Base-by-base conservation (phyloP, 2,797 vertebrate genomes). In the Acipenser oxyrinchus region DNA sequence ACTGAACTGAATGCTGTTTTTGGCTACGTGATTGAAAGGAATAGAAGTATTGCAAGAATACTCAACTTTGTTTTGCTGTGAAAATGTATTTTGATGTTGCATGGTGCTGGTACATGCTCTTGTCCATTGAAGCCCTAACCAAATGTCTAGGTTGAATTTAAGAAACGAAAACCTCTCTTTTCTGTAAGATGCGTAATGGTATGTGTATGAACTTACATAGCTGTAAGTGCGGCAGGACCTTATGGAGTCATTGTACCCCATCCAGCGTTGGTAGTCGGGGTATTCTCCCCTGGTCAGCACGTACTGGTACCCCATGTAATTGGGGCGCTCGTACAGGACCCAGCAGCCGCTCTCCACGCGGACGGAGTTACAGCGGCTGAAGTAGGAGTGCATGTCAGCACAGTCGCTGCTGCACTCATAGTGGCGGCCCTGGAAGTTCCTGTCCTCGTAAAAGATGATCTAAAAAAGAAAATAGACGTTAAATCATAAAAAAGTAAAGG, bases 321-420 rank as follows among this genome's bases (percentile, higher is more conserved):
- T 67, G 66, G 66, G 48, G 37, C 60, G 48, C 49, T 60, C 66
- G 53, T 60, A 67, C 12, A 67, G 57, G 15, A 60, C 60, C 66
- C 66, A 67, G 66, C 60, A 18, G 13, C 66, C 58, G 50, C 66
- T 60, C 6, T 67, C 66, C 49, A 67, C 66, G 2, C 8, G 52
- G 55, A 61, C 60, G 66, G 57, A 67, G 66, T 61, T 67, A 15
- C 66, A 59, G 9, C 60, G 60, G 37, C 60, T 62, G 9, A 62
- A 62, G 60, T 62, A 62, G 60, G 60, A 23, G 15, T 62, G 5
- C 37, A 53, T 1, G 57, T 67, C 66, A 8, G 48, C 49, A 51
- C 57, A 67, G 66, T 67, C 55, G n/a, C 11, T 49, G 66, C 57
- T 61, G 55, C 66, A 67, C 66, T 67, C 66, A 61, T 60, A 67